These are phyloP conservation scores for Desoria tigrina DNA, from an alignment of 2,888 invertebrate species.

Conservation along the genomic window DNA sequence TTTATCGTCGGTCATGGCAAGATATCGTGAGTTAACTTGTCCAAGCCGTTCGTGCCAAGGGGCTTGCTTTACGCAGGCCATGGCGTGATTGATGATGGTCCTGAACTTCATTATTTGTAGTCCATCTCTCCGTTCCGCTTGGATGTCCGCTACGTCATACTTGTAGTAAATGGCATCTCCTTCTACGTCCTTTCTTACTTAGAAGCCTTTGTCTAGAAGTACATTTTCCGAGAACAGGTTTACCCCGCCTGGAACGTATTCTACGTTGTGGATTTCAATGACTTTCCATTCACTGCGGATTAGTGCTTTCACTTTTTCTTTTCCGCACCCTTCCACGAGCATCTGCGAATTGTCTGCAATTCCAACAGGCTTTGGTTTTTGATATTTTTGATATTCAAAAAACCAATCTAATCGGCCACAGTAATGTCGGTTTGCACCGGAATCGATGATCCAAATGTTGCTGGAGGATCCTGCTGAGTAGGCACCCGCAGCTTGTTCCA, in stretches of 20 bases:
- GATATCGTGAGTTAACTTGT: conserved; percentile 25
- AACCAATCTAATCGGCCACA: conserved; percentile 35
- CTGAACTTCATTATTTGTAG: conserved; percentile 37
- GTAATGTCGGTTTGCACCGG: conserved; percentile 27
- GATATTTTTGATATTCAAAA: conserved; percentile 3
- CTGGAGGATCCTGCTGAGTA: conserved; percentile 28
- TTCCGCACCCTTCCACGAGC: conserved; percentile 16
- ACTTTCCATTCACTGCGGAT: conserved; percentile 20
- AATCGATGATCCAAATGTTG: conserved; percentile 29
- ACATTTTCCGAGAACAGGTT: conserved; percentile 40
- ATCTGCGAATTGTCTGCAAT: conserved; percentile 21
- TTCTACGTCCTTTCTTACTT: conserved; percentile 19
- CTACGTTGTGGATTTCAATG: conserved; percentile 26
- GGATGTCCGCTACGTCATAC: conserved; percentile 13
- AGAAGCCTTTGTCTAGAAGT: conserved; percentile 30
- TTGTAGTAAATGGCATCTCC: conserved; percentile 16
- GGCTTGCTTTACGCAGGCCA: conserved; percentile 13
- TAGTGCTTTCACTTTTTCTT: conserved; percentile 27
- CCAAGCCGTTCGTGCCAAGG: conserved; percentile 34
- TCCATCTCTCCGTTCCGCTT: conserved; percentile 21
- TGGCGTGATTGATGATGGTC: conserved; percentile 20
- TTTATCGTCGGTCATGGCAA: conserved; percentile 24
- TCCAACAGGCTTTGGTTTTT: conserved; percentile 13
- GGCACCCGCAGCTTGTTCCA: conserved; percentile 29
- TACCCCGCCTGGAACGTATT: conserved; percentile 28